Evolutionary conservation across 2,113 vertebrate species (phyloP), one percentile per base, ranked within the genome.

Genomic region (Anoplopoma fimbria): DNA sequence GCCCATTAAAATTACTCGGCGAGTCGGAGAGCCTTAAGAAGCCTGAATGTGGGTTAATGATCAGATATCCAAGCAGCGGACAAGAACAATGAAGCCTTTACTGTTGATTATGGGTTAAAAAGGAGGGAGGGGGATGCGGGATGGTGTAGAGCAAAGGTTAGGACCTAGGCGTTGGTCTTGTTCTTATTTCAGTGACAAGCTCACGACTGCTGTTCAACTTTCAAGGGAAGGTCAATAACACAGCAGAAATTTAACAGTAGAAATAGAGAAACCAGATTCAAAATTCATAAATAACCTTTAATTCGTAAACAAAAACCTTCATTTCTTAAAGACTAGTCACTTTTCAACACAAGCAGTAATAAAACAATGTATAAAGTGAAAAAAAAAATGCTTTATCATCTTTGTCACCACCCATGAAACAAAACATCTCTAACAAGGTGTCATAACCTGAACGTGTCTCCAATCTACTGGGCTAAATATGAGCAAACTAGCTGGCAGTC

Each of bases 21-120:
- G 58, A 69, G 75, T 47, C 70, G 60, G 83, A 88, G 77, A 76
- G 84, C 78, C 85, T 88, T 89, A 89, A 94, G 90, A 91, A 90
- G 78, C 76, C 86, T 62, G 55, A 92, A 95, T 94, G 88, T 95
- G 93, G 95, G 93, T 95, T 94, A 95, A 94, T 93, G 90, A 93
- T 89, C 87, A 88, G 87, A 93, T 77, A 88, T 81, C 84, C 87
- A 83, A 87, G 90, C 83, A 88, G 63, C 40, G 69, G 83, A 87
- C 80, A 75, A 90, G 90, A 95, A 94, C 94, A 95, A 95, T 95
- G 90, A 87, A 77, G 89, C 89, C 82, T 93, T 95, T 92, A 85
- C 85, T 92, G 85, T 63, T 36, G 91, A 90, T 93, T 92, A 92
- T 76, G 84, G 82, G 88, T 91, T 92, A 90, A 91, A 92, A 83